phyloP scores from a whole-genome alignment of 2,113 vertebrate genomes.

The Apodemus sylvaticus region DNA sequence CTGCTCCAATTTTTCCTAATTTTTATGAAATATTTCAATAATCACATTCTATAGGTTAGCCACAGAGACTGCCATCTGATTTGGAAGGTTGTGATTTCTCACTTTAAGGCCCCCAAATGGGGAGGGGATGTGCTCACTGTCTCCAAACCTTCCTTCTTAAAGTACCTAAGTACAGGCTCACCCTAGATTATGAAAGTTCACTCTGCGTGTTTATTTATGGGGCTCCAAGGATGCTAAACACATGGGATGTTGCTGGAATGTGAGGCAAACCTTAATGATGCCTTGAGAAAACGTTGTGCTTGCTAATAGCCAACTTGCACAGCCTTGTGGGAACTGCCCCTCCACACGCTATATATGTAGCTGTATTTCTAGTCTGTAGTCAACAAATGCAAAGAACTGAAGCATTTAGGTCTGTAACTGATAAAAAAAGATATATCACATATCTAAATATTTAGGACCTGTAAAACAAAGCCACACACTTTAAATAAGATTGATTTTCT shows the following conservation, averaged over 20 bases:
- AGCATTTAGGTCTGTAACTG: background rate
- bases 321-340: background rate
- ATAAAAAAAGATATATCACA: background rate
- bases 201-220: background rate
- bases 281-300: background rate
- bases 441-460: constrained; percentile 12
- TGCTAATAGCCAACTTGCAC: background rate
- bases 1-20: constrained; percentile 12
- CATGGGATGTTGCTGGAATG: background rate
- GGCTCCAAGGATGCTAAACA: background rate
- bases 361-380: constrained; percentile 25
- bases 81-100: background rate
- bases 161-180: constrained; percentile 8
- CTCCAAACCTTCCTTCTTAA: constrained; percentile 19
- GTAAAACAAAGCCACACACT: background rate
- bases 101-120: background rate
- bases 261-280: background rate
- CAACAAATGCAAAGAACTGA: constrained; percentile 21
- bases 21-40: constrained; percentile 49
- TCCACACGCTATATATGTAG: background rate
- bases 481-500: background rate
- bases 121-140: background rate
- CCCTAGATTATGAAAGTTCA: constrained; percentile 34
- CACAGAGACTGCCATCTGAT: constrained; percentile 34
- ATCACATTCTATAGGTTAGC: constrained; percentile 44